Evolutionary conservation across 2,113 vertebrate species (phyloP).

Genomic region (Asarcornis scutulata): DNA sequence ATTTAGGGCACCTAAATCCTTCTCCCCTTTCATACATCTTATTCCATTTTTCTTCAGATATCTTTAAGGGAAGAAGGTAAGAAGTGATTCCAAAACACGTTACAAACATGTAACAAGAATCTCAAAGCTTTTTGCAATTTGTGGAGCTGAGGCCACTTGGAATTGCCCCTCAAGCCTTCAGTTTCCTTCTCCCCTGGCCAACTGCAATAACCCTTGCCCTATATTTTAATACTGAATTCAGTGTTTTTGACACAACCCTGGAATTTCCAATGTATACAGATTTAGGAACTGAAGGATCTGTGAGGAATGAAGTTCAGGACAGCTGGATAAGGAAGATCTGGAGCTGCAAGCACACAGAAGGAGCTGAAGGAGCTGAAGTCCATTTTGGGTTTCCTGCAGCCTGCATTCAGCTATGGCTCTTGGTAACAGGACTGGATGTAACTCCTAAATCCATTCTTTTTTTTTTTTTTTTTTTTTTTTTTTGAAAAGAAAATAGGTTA

Average conservation of each 20-base stretch:
- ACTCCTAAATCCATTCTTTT: neutral
- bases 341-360: neutral
- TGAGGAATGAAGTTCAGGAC: constrained; percentile 46
- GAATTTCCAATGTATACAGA: constrained; percentile 56
- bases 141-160: neutral
- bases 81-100: neutral
- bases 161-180: neutral
- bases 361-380: neutral
- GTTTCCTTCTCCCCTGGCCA: neutral
- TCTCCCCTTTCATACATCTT: neutral
- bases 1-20: neutral
- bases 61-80: neutral
- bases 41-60: neutral
- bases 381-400: neutral
- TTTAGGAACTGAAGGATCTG: constrained; percentile 43
- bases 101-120: neutral
- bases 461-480: neutral
- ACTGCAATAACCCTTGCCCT: constrained; percentile 23
- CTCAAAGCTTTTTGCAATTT: constrained; percentile 30
- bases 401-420: neutral
- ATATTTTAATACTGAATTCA: constrained; percentile 26
- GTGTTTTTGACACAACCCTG: constrained; percentile 9
- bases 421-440: neutral
- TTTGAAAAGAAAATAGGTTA: neutral
- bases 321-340: constrained; percentile 18